Evolutionary conservation across 1,140 invertebrate species (phyloP), one percentile per base, ranked within the genome.

Genomic region (Macrobrachium nipponense): DNA sequence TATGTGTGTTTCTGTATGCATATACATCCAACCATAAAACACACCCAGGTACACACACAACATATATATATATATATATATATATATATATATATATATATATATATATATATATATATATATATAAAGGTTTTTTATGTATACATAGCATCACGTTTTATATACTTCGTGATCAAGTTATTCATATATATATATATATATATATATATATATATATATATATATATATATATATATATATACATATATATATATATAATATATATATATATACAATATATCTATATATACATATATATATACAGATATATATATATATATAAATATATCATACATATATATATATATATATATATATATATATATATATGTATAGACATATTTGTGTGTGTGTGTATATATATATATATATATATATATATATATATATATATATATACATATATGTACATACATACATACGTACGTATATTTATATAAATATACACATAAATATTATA

Each of bases 311-410:
- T 4, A 36, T 36, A 36, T 36, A 36, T 36, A 72, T 12, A 27
- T 68, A 18, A n/a, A n/a, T n/a, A n/a, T n/a, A n/a, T n/a, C 27
- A 36, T 4, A 36, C 4, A 36, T 36, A 36, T 36, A 72, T 12
- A 27, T 68, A 36, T 4, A 36, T 36, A 36, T 36, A 36, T 36
- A 72, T 12, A 27, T 68, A 18, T n/a, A 36, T 4, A 36, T 36
- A 36, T 36, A 36, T 36, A 72, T 12, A 27, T 68, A 18, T n/a
- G n/a, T n/a, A n/a, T n/a, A n/a, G n/a, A n/a, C n/a, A n/a, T n/a
- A n/a, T n/a, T n/a, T n/a, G n/a, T 18, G 64, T 68, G 64, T 68
- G 64, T 68, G 64, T 7, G 64, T 68, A 66, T 66, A 66, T 66
- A 66, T 8, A 66, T 66, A 66, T 66, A 66, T 66, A 5, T 66